Evolutionary conservation across 2,113 vertebrate genomes (phyloP).

Genomic region (Anolis sagrei): DNA sequence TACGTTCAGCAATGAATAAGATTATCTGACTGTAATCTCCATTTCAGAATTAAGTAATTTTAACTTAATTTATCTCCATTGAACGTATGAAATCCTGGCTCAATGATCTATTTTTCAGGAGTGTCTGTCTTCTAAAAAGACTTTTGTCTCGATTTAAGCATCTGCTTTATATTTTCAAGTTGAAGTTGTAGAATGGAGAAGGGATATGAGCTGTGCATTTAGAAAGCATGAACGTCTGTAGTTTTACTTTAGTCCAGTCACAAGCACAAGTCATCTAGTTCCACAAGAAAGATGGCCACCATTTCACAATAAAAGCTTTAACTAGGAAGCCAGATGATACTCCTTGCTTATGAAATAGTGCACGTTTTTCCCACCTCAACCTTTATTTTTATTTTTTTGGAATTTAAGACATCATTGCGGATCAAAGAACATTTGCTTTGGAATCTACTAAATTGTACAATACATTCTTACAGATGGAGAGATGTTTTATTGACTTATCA

Average conservation of each 20-base stretch:
- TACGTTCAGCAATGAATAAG: slow-evolving; percentile 29
- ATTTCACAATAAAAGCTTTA: neutral
- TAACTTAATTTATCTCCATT: slow-evolving; percentile 39
- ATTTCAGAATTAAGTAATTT: slow-evolving; percentile 15
- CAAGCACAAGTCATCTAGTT: neutral
- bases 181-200: neutral
- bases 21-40: neutral
- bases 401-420: no score
- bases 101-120: neutral
- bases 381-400: no score
- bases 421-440: neutral
- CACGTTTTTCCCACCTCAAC: no score
- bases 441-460: neutral
- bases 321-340: neutral
- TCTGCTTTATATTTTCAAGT: slow-evolving; percentile 9
- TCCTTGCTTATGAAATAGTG: neutral
- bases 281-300: neutral
- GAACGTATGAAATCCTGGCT: slow-evolving; percentile 40
- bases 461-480: neutral
- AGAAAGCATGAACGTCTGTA: neutral
- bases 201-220: neutral
- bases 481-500: neutral
- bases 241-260: neutral
- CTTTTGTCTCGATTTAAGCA: fast-evolving
- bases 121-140: neutral